Evolutionary conservation across 1,140 invertebrate species (phyloP), one percentile per base, ranked within the genome.

Genomic region (Lutraria rhynchaena): DNA sequence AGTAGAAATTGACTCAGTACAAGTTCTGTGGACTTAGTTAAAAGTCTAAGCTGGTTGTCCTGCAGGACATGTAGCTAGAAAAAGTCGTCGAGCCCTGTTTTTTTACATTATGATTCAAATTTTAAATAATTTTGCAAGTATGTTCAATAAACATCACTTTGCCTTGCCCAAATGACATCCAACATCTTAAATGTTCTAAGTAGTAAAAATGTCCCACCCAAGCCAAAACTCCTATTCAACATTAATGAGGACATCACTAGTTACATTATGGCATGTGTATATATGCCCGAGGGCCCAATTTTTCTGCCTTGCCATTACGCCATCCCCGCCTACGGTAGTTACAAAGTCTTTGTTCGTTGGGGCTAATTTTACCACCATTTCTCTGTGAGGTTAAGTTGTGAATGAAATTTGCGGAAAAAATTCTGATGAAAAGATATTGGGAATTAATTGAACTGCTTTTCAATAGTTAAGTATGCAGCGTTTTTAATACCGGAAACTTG

Each of bases 401-500:
- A 67, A 41, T 33, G 63, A 46, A 67, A 67, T 67, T 15, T 41
- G 15, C 41, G 63, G 63, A 67, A 46, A 49, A 67, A 29, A 3
- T 13, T 3, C 3, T 2, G 41, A 67, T 49, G 37, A 41, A 15
- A 67, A 31, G 44, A 22, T 27, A 67, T 67, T 46, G 1, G 49
- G 63, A 46, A 19, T 51, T 67, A 67, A 67, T 67, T 67, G 63
- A 67, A 67, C 31, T 13, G 44, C 44, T 67, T 49, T 49, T 24
- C 24, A 29, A 46, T 46, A 46, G 44, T 67, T 67, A 67, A 67
- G 63, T 67, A 67, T 22, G n/a, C 44, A 27, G 44, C 19, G 41
- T 73, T 46, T 57, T 57, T 58, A 73, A 37, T n/a, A 58, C 53
- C 70, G 70, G 70, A 73, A 41, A 13, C 55, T 57, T 41, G 53